Evolutionary conservation across 2,888 invertebrate species (phyloP).

Genomic region (Diogma glabrata): DNA sequence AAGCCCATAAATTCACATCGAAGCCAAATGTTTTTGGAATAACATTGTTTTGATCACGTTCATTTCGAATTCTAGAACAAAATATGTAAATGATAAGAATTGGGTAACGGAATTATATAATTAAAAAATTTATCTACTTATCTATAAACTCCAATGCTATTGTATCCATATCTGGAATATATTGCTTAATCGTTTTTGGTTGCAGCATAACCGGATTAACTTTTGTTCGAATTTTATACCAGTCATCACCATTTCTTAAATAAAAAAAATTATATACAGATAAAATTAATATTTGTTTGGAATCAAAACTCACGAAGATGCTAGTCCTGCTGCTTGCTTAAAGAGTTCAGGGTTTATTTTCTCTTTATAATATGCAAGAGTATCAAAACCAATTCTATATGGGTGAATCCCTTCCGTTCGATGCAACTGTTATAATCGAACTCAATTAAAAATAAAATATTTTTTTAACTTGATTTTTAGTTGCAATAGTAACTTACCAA

Average conservation of each 20-base stretch:
- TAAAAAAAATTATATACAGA: not conserved
- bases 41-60: conserved; percentile 28
- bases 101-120: not conserved
- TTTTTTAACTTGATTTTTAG: not conserved
- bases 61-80: conserved; percentile 27
- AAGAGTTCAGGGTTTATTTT: conserved; percentile 16
- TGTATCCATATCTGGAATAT: conserved; percentile 38
- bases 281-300: not conserved
- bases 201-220: conserved; percentile 53
- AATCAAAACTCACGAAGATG: conserved; percentile 21
- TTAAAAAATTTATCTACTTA: conserved; percentile 17
- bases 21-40: conserved; percentile 38
- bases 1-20: conserved; percentile 43
- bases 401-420: conserved; percentile 15
- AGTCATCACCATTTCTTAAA: conserved; percentile 36
- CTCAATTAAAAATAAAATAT: not conserved
- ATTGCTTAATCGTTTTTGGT: conserved; percentile 42
- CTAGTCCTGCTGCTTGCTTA: conserved; percentile 22
- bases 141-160: conserved; percentile 33
- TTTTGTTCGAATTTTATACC: conserved; percentile 51
- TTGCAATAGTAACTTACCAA: too few relatives aligned
- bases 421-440: too few relatives aligned
- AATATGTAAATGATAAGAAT: conserved; percentile 18
- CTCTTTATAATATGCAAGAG: conserved; percentile 12
- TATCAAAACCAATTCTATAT: conserved; percentile 5